Conservation (phyloP, 2,888 invertebrate species). For the Polyommatus iphigenia region DNA sequence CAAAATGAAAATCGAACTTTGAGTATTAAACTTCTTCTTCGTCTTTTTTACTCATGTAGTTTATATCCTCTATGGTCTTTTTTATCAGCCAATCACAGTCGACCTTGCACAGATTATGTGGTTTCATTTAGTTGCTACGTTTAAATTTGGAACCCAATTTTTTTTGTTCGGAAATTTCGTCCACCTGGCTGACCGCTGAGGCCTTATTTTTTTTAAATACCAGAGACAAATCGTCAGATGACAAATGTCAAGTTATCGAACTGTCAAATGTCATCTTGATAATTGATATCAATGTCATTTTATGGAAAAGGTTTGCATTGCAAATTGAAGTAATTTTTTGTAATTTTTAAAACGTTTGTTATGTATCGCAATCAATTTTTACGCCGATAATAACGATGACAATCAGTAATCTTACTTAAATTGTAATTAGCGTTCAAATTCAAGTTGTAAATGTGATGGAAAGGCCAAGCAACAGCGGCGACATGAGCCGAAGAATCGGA, state of each 20-base stretch:
- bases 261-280: neutral
- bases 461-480: conserved; percentile 57
- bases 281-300: neutral
- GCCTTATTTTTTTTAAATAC: neutral
- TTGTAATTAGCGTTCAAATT: conserved; percentile 31
- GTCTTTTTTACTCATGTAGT: no score
- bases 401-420: conserved; percentile 19
- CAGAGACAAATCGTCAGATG: neutral
- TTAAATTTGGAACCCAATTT: no score
- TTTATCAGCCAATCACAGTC: no score
- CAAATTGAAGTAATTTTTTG: neutral
- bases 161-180: no score
- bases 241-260: neutral
- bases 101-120: no score
- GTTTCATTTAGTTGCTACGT: no score
- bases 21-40: no score
- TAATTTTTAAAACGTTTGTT: neutral
- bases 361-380: conserved; percentile 6
- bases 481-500: conserved; percentile 71
- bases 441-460: conserved; percentile 58
- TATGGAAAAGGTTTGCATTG: neutral
- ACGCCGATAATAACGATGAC: conserved; percentile 23
- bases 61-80: no score
- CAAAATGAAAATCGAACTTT: no score
- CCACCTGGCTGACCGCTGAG: no score